Evolutionary conservation across 1,140 invertebrate genomes (phyloP).

Genomic region (Drosophila setifemur): DNA sequence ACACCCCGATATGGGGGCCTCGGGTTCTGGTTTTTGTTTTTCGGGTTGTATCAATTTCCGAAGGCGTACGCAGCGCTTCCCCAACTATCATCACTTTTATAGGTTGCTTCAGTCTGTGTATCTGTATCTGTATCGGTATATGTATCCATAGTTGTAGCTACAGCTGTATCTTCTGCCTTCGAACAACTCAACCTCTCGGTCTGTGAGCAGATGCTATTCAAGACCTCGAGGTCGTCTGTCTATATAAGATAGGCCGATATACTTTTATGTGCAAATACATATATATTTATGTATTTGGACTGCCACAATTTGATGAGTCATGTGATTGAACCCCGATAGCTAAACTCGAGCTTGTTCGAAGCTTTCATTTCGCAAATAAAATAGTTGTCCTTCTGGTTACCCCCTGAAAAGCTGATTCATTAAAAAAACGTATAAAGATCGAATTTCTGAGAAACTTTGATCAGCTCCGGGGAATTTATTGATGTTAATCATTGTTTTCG

Average conservation of each 20-base stretch:
- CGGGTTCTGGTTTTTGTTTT: conserved; percentile 54
- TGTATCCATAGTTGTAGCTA: background rate
- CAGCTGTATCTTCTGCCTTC: conserved; percentile 14
- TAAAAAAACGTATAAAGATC: background rate
- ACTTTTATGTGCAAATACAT: background rate
- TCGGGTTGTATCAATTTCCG: conserved; percentile 62
- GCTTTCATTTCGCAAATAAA: conserved; percentile 25
- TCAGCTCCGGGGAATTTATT: background rate
- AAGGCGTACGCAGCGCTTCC: conserved; percentile 57
- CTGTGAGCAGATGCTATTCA: conserved; percentile 33
- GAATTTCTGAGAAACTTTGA: background rate
- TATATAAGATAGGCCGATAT: conserved; percentile 19
- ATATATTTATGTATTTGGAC: background rate
- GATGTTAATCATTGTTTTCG: background rate
- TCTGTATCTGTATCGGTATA: conserved; percentile 6
- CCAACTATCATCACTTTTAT: conserved; percentile 45
- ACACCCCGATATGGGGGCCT: conserved; percentile 47
- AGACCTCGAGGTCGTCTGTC: conserved; percentile 27
- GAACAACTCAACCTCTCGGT: conserved; percentile 48
- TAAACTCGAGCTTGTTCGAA: conserved; percentile 10
- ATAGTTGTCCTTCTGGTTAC: conserved; percentile 9
- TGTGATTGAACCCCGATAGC: conserved; percentile 1
- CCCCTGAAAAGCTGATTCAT: conserved; percentile 6
- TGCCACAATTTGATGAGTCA: conserved; percentile 50
- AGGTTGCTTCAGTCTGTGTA: background rate